A percentile compares a stretch with the other conserved stretches of the same genome.
These are phyloP conservation scores for Campodea augens DNA, from an alignment of 1,140 invertebrate species.

Conservation along the genomic window DNA sequence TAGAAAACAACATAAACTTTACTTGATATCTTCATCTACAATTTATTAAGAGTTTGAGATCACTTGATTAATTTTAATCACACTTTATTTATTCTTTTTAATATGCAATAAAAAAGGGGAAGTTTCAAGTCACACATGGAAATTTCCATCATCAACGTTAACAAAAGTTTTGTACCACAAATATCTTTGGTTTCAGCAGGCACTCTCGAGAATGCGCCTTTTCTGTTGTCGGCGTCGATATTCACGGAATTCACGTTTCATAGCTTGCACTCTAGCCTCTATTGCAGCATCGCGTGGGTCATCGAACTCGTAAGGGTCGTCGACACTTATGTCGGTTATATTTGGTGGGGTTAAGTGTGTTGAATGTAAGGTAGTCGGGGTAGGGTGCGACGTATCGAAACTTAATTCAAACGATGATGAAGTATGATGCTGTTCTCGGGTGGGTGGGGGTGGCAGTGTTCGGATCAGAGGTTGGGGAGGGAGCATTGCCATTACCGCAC, in stretches of 20 bases:
- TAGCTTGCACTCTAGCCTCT: slow-evolving; percentile 73
- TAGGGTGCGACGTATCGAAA: slow-evolving; percentile 7
- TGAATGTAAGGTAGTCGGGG: slow-evolving; percentile 9
- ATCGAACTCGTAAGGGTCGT: slow-evolving; percentile 90
- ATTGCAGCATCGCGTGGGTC: slow-evolving; percentile 41
- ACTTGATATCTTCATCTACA: too few relatives aligned
- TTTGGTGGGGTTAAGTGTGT: slow-evolving; percentile 14
- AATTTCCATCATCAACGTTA: too few relatives aligned
- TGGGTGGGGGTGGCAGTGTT: slow-evolving; percentile 18
- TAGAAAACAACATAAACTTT: too few relatives aligned
- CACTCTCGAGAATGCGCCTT: slow-evolving; percentile 51
- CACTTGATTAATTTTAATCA: too few relatives aligned
- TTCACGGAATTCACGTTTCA: slow-evolving; percentile 88
- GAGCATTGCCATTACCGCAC: slow-evolving; percentile 26
- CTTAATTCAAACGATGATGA: neutral
- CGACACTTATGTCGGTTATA: slow-evolving; percentile 59
- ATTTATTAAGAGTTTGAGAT: too few relatives aligned
- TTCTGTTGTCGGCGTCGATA: slow-evolving; percentile 67
- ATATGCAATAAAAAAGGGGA: too few relatives aligned
- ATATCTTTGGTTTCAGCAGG: too few relatives aligned
- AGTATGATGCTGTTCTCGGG: too few relatives aligned
- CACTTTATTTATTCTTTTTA: too few relatives aligned
- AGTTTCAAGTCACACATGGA: too few relatives aligned
- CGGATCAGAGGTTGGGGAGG: slow-evolving; percentile 18
- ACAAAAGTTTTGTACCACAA: too few relatives aligned